Evolutionary conservation across 2,888 invertebrate species (phyloP), one percentile per base, ranked within the genome.

Genomic region (Psococerastis gibbosa): DNA sequence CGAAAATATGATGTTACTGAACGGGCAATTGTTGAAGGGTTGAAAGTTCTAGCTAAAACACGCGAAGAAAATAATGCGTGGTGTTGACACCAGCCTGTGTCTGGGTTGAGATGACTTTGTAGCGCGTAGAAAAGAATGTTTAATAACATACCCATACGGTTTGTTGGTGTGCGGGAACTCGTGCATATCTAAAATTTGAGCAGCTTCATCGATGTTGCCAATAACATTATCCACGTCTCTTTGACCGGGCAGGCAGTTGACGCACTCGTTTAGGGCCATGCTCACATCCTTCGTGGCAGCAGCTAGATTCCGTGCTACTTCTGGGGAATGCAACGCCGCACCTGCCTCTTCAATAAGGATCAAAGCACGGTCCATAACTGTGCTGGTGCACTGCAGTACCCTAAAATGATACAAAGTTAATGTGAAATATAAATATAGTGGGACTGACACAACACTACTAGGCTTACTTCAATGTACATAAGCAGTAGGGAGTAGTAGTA

Each of bases 171-270:
- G 69, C 3, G 87, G 88, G 61, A 82, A 84, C 55, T 80, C 75
- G 32, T 74, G 74, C 59, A 70, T 70, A 50, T 76, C 73, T 16
- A 89, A 67, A 9, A 78, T 72, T 52, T 81, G 74, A 41, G 63
- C 63, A 22, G 62, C 60, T 44, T 62, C 59, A 6, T 57, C 62
- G 50, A 94, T 87, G 52, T 75, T 78, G 49, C 77, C 74, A 52
- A 91, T 74, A 0, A 88, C 87, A 16, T 77, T 73, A 57, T 95
- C 94, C n/a, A 97, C 80, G 57, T 94, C 92, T 43, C 80, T 76
- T 59, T 94, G 91, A 0, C 92, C 91, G 0, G 95, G 94, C 34
- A 95, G 71, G 49, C 87, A 85, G 50, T 81, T 80, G 43, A 94
- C 74, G 50, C 78, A 77, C 50, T 69, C 70, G 52, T 73, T 73